phyloP scores from a whole-genome alignment of 1,140 invertebrate genomes.

The Ceratosolen solmsi region DNA sequence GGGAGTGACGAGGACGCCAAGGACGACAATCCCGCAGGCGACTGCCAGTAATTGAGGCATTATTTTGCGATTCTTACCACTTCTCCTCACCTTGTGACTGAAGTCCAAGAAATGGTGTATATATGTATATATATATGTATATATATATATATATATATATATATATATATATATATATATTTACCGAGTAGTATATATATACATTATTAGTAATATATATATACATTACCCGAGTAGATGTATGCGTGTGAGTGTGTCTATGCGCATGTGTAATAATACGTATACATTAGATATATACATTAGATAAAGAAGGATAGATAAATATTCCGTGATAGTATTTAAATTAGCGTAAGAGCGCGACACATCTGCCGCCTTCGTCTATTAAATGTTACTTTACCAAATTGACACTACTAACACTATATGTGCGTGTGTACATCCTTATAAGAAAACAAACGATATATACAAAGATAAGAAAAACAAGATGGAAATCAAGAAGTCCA shows the following conservation, averaged over 20 bases:
- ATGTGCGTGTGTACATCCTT: background rate
- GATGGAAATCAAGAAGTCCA: constrained; percentile 1
- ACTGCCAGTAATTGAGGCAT: constrained; percentile 63
- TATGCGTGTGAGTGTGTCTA: background rate
- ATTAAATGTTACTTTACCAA: constrained; percentile 67
- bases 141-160: too few species aligned
- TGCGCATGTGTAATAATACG: too few species aligned
- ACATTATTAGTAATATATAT: too few species aligned
- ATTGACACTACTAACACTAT: background rate
- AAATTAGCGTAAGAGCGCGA: constrained; percentile 64
- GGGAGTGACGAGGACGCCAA: constrained; percentile 49
- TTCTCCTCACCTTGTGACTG: background rate
- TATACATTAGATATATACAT: background rate
- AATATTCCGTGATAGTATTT: constrained; percentile 63
- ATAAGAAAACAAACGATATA: background rate
- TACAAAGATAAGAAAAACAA: constrained; percentile 47
- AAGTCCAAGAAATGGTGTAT: background rate
- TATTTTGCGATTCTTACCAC: constrained; percentile 65
- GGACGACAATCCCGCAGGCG: constrained; percentile 40
- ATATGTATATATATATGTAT: background rate
- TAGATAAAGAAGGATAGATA: constrained; percentile 25
- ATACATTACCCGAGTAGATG: too few species aligned
- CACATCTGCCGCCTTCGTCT: constrained; percentile 66
- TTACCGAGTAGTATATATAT: too few species aligned
- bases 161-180: too few species aligned